Evolutionary conservation across 92 coral and sea anemone genomes (phyloP), one percentile per base, ranked within the genome.

Genomic region (Scolanthus callimorphus): DNA sequence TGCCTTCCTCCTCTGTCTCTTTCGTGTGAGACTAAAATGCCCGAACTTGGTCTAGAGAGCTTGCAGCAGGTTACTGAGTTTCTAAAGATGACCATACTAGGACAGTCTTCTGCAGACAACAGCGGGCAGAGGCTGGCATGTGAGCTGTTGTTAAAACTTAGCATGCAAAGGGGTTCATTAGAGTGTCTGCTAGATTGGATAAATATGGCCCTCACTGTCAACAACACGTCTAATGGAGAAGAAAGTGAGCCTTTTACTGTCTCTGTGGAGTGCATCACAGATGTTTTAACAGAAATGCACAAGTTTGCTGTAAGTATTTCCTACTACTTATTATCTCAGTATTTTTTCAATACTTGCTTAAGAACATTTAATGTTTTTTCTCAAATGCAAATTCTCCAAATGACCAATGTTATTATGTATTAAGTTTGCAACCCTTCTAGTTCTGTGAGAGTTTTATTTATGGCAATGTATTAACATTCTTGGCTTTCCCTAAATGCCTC

Each of bases 1-100:
- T 51, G 89, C 43, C 66, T 86, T 41, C 95, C 95, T 31, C 85
- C 89, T 0, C 70, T 86, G 17, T 82, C 89, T 31, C 76, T 86
- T 26, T 68, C 95, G 6, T 63, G 71, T 17, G 85, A 86, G 21
- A 76, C 89, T 8, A 82, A 86, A 73, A 73, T 86, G 26, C 95
- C 89, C 25, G 85, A 67, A 17, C 57, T 86, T 23, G 95, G 95
- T 11, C 60, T 49, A 27, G 85, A 83, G 27, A 68, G 85, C 47
- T 75, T 86, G 55, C 68, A 31, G 27, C 85, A 86, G 55, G 60
- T 82, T 27, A 71, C 75, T 25, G 62, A 75, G 48, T 86, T 86
- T 57, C 72, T 86, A 13, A 81, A 62, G 39, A 31, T 78, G 28
- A 78, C 63, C 3, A 55, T 70, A 1, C 49, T 74, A 12, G 78